Conservation (phyloP, 2,797 vertebrate species). For the Heliangelus exortis region DNA sequence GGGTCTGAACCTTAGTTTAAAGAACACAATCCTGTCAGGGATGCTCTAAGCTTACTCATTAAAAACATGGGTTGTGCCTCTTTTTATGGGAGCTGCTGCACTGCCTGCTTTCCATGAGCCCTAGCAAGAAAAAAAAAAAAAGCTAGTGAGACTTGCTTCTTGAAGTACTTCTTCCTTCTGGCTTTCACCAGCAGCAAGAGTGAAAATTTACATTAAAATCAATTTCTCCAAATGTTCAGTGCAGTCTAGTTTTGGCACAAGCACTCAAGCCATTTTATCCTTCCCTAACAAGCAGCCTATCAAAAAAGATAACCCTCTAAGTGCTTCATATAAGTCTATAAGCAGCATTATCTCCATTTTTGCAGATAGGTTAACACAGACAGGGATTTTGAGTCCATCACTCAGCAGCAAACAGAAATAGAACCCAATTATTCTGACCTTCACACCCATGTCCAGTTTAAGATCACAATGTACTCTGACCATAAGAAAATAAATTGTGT, state of each 20-base stretch:
- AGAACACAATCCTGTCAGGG: background rate
- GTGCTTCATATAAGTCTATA: constrained; percentile 16
- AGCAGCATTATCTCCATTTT: constrained; percentile 55
- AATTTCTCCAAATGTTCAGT: constrained; percentile 66
- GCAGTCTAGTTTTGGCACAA: constrained; percentile 64
- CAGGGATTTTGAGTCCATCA: constrained; percentile 24
- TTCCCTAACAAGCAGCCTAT: constrained; percentile 65
- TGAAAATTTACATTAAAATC: constrained; percentile 64
- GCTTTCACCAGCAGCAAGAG: constrained; percentile 49
- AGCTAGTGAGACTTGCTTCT: constrained; percentile 3
- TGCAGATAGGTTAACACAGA: constrained; percentile 55
- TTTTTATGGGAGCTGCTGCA: background rate
- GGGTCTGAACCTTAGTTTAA: background rate
- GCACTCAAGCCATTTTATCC: constrained; percentile 57
- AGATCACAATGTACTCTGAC: background rate
- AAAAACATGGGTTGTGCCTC: background rate
- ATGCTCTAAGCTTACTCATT: background rate
- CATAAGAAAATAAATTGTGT: background rate
- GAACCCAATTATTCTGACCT: constrained; percentile 37
- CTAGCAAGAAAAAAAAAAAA: background rate
- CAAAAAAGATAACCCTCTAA: constrained; percentile 64
- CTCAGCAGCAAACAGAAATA: constrained; percentile 34
- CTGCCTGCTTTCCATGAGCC: constrained; percentile 13
- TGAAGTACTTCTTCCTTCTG: constrained; percentile 59
- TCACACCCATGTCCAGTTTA: background rate